These are phyloP conservation scores for Sebastes schlegelii DNA, from an alignment of 2,113 vertebrate species.

Conservation along the genomic window DNA sequence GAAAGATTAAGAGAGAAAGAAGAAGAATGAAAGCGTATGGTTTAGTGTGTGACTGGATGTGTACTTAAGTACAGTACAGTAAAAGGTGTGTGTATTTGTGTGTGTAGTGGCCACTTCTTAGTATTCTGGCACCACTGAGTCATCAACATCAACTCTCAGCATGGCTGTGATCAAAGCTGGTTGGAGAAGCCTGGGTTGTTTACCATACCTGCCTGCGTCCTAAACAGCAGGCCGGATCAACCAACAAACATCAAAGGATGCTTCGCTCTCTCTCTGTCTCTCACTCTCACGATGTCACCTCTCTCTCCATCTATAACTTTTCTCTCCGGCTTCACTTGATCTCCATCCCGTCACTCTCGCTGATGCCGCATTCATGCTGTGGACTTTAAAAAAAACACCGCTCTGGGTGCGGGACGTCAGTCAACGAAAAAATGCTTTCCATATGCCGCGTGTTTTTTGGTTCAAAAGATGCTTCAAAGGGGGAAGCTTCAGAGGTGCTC, in stretches of 20 bases:
- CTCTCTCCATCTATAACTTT: constrained; percentile 21
- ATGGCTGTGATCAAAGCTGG: constrained; percentile 73
- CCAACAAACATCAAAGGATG: constrained; percentile 70
- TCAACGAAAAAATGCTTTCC: constrained; percentile 36
- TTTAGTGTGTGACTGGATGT: not conserved
- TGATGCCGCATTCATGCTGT: constrained; percentile 31
- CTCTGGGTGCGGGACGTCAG: constrained; percentile 5
- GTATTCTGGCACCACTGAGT: constrained; percentile 58
- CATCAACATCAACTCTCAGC: constrained; percentile 64
- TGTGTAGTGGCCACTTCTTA: constrained; percentile 42
- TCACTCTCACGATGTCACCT: constrained; percentile 18
- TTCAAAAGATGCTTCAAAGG: constrained; percentile 24
- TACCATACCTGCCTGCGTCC: constrained; percentile 69
- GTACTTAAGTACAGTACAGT: constrained; percentile 21
- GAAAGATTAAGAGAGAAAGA: not conserved
- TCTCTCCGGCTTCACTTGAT: constrained; percentile 47
- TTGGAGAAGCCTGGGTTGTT: constrained; percentile 65
- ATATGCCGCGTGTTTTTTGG: constrained; percentile 17
- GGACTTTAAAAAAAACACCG: not conserved
- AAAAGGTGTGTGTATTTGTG: not conserved
- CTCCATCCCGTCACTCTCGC: constrained; percentile 40
- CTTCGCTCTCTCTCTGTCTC: constrained; percentile 30
- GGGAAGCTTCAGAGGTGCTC: not conserved
- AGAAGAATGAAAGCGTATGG: not conserved
- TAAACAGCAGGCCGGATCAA: constrained; percentile 71